Evolutionary conservation across 2,888 invertebrate species (phyloP).

Genomic region (Drosophila anomelani): DNA sequence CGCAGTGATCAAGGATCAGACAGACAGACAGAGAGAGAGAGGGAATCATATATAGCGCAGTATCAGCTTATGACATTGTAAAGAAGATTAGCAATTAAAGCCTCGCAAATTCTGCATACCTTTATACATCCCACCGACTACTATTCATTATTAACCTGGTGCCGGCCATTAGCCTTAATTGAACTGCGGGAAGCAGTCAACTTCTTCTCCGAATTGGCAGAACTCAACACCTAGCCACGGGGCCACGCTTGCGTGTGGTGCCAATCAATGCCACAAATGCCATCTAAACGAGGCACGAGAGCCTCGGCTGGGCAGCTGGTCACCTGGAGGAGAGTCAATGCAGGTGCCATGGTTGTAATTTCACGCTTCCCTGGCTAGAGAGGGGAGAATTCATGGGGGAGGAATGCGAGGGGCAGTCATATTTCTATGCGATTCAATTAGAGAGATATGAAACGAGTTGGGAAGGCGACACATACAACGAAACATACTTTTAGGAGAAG

Average conservation of each 20-base stretch:
- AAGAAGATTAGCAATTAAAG: constrained; percentile 59
- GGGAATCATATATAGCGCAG: constrained; percentile 1
- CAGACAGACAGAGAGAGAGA: neutral
- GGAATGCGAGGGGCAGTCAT: neutral
- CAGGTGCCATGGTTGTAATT: constrained; percentile 46
- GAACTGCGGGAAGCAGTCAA: constrained; percentile 18
- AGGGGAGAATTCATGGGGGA: constrained; percentile 3
- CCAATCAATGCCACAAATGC: constrained; percentile 33
- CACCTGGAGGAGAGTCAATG: constrained; percentile 37
- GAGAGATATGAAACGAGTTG: constrained; percentile 27
- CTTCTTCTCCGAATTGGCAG: constrained; percentile 36
- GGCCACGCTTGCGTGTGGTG: constrained; percentile 47
- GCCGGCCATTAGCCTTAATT: constrained; percentile 33
- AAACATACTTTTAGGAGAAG: constrained; percentile 68
- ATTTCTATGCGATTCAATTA: constrained; percentile 26
- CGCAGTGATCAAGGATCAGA: constrained; percentile 41
- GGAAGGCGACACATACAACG: neutral
- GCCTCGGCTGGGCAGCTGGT: constrained; percentile 12
- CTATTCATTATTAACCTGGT: constrained; percentile 36
- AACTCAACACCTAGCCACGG: constrained; percentile 47
- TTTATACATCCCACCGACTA: constrained; percentile 3
- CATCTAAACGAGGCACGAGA: constrained; percentile 16
- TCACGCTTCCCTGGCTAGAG: constrained; percentile 43
- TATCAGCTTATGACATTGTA: constrained; percentile 45
- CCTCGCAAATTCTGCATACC: constrained; percentile 28